Conservation (phyloP, 2,888 invertebrate genomes). For the Blastobasis adustella region DNA sequence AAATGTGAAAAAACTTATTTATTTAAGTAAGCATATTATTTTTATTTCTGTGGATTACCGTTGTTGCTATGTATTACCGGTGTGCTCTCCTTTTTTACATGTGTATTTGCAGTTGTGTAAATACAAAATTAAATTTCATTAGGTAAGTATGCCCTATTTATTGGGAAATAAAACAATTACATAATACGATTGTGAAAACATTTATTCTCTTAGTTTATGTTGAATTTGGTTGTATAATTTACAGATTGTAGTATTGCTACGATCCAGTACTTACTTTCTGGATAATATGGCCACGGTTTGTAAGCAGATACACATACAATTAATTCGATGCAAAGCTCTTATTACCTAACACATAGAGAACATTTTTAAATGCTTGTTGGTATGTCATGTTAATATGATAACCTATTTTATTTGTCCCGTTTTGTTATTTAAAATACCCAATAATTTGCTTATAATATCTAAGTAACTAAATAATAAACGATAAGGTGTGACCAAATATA, state of each 20-base stretch:
- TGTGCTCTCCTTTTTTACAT: too few relatives aligned
- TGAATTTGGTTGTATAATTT: constrained; percentile 37
- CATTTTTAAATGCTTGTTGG: constrained; percentile 54
- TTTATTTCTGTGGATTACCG: too few relatives aligned
- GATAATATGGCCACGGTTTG: too few relatives aligned
- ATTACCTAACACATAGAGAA: constrained; percentile 21
- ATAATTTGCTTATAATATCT: too few relatives aligned
- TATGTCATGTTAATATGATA: constrained; percentile 40
- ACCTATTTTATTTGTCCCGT: too few relatives aligned
- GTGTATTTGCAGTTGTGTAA: background rate
- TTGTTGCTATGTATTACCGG: too few relatives aligned
- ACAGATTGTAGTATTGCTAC: background rate
- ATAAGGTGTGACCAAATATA: too few relatives aligned
- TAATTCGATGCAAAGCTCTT: constrained; percentile 38
- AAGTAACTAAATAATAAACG: too few relatives aligned
- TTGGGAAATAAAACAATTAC: constrained; percentile 8
- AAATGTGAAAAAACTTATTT: too few relatives aligned
- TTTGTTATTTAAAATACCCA: too few relatives aligned
- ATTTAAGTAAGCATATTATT: too few relatives aligned
- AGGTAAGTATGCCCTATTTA: background rate
- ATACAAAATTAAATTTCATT: background rate
- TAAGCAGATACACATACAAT: constrained; percentile 20
- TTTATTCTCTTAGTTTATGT: constrained; percentile 40
- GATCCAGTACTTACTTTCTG: background rate
- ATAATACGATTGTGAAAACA: constrained; percentile 46